phyloP scores from a whole-genome alignment of 2,797 vertebrate species.

The Phataginus tricuspis region DNA sequence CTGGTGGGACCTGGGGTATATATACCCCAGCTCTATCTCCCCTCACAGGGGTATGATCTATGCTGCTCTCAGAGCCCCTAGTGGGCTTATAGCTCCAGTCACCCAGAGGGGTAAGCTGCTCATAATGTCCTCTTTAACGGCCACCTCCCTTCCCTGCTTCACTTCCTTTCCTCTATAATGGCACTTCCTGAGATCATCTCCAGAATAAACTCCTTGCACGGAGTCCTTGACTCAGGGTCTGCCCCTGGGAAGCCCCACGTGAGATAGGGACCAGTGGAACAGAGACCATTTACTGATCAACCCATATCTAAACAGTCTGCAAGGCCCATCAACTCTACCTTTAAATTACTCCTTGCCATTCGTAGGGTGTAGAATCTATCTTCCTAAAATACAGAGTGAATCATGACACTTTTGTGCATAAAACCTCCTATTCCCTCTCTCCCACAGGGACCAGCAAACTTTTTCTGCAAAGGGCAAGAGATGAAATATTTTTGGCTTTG shows the following conservation, averaged over 20 bases:
- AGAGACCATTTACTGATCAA: not conserved
- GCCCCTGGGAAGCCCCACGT: not conserved
- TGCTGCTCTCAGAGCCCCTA: too few relatives aligned
- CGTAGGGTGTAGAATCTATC: not conserved
- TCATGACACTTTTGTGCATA: too few relatives aligned
- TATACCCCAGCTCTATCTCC: rapidly evolving
- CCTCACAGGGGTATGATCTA: not conserved
- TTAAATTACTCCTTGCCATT: not conserved
- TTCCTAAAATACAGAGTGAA: not conserved
- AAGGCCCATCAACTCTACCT: not conserved
- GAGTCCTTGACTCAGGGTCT: not conserved
- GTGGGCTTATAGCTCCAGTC: not conserved
- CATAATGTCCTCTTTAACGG: not conserved
- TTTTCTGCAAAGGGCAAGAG: not conserved
- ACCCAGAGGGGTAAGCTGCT: not conserved
- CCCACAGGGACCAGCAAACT: not conserved
- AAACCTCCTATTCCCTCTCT: not conserved
- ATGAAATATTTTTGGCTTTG: not conserved
- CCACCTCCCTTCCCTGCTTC: not conserved
- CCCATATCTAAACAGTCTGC: not conserved
- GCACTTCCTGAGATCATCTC: not conserved
- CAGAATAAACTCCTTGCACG: not conserved
- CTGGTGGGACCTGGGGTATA: not conserved
- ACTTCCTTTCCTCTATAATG: not conserved
- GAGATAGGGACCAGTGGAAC: too few relatives aligned